Evolutionary conservation across 1,140 invertebrate genomes (phyloP), one percentile per base, ranked within the genome.

Genomic region (Agrilus planipennis): DNA sequence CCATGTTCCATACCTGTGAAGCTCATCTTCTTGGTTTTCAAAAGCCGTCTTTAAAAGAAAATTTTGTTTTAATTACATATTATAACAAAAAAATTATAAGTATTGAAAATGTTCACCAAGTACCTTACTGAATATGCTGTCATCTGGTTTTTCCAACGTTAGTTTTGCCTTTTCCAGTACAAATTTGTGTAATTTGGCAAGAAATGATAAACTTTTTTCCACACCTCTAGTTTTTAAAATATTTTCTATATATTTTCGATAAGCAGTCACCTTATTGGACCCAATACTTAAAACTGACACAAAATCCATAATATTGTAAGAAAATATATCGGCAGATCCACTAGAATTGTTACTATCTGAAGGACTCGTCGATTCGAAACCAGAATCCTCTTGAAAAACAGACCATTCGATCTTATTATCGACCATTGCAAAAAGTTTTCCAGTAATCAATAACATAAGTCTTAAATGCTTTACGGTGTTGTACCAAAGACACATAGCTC

Each of bases 401-500:
- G 42, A 11, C 20, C 44, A 23, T 50, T 30, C 47, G n/a, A n/a
- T n/a, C n/a, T n/a, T n/a, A 22, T 48, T 54, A 38, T 60, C 54
- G 17, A 71, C 63, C 41, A 75, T 63, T 47, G 72, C 70, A 14
- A 90, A 55, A 23, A 89, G 72, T 61, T 79, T 79, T 1, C 82
- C 82, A 39, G 92, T 57, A 43, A 86, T 79, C 47, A 81, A 65
- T 29, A 92, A 62, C 56, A 86, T 89, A 16, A 89, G 68, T 45
- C 82, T 75, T 60, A 88, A 77, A 54, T 89, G 81, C 55, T 75
- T 76, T 0, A 82, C 89, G 61, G 89, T 83, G 60, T 91, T 94
- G 54, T 84, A 86, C 88, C 88, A 94, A 3, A 90, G 65, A 56
- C 82, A 88, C 69, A 94, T 79, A 4, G 85, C 79, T 57, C 75